A percentile compares a stretch with the other conserved stretches of the same genome.
Conservation (phyloP, 2,113 vertebrate species). For the Paramisgurnus dabryanus region DNA sequence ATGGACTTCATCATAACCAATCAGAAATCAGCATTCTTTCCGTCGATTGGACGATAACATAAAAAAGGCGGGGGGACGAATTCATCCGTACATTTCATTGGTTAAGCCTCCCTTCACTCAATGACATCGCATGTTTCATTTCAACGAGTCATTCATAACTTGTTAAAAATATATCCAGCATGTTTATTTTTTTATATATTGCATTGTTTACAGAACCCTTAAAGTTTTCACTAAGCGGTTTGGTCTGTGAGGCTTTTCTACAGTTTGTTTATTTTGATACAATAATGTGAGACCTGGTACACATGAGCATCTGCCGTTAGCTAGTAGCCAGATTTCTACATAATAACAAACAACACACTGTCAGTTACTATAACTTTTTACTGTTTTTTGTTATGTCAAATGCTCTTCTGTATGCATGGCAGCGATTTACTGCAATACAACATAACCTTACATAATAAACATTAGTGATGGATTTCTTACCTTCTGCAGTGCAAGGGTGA, state of each 20-base stretch:
- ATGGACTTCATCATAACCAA: not conserved
- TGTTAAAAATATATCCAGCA: not conserved
- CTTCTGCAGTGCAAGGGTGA: constrained; percentile 69
- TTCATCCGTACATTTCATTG: constrained; percentile 22
- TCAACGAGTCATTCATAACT: constrained; percentile 30
- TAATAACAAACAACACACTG: constrained; percentile 4
- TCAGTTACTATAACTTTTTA: not conserved
- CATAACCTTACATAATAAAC: not conserved
- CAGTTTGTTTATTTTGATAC: not conserved
- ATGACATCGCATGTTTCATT: constrained; percentile 24
- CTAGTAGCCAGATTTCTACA: not conserved
- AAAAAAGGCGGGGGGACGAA: constrained; percentile 11
- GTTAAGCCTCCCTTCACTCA: constrained; percentile 4
- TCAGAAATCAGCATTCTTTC: not conserved
- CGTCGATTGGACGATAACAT: constrained; percentile 4
- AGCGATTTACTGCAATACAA: not conserved
- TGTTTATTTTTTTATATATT: not conserved
- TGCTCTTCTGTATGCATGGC: too few species aligned
- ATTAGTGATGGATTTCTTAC: constrained; percentile 53
- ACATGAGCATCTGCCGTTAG: constrained; percentile 5
- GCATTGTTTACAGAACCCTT: not conserved
- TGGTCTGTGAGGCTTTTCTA: not conserved
- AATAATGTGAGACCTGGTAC: not conserved
- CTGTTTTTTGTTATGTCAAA: not conserved
- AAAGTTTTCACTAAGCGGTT: not conserved